Evolutionary conservation across 1,140 invertebrate species (phyloP).

Genomic region (Hyles vespertilio): DNA sequence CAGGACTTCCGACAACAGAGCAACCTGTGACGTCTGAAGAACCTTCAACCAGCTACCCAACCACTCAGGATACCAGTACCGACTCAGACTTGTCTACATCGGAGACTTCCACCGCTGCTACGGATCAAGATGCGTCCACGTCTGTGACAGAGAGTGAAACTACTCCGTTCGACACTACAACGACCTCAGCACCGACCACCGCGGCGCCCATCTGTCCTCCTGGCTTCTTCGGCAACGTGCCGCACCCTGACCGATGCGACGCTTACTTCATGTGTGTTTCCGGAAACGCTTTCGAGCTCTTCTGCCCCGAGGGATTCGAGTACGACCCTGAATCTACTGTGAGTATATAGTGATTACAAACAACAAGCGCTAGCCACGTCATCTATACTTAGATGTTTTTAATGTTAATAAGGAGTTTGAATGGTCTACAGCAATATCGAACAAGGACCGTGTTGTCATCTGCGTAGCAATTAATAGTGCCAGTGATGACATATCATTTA

Average conservation of each 20-base stretch:
- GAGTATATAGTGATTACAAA: too few species aligned
- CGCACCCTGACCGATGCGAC: constrained; percentile 8
- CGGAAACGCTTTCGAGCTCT: constrained; percentile 6
- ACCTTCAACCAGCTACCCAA: too few species aligned
- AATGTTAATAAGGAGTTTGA: too few species aligned
- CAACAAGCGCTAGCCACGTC: too few species aligned
- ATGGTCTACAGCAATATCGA: too few species aligned
- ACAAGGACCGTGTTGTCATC: too few species aligned
- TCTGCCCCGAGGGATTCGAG: constrained; percentile 11
- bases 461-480: too few species aligned
- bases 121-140: not conserved
- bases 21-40: not conserved
- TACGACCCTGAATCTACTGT: not conserved
- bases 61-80: too few species aligned
- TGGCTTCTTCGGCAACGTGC: constrained; percentile 13
- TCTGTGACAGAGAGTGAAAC: not conserved
- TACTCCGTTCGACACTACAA: not conserved
- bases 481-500: too few species aligned
- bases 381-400: too few species aligned
- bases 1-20: not conserved
- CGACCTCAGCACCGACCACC: constrained; percentile 1
- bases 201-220: constrained; percentile 1
- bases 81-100: not conserved
- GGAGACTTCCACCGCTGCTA: not conserved
- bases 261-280: constrained; percentile 12